These are phyloP conservation scores for Hucho hucho DNA, from an alignment of 2,113 vertebrate species.

Conservation along the genomic window DNA sequence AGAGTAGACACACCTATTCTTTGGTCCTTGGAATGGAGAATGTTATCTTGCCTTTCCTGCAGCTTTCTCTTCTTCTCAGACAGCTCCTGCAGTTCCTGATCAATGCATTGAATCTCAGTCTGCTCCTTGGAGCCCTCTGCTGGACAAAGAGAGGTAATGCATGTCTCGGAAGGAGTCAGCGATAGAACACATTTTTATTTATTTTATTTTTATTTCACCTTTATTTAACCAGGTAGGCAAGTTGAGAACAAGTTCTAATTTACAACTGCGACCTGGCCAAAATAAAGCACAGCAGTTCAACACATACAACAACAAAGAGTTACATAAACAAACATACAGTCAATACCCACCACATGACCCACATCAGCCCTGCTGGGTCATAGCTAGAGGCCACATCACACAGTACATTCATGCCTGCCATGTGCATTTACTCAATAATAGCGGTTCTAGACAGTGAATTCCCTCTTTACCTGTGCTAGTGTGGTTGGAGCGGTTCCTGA, in stretches of 20 bases:
- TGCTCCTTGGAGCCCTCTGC: not conserved
- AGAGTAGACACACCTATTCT: not conserved
- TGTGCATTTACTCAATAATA: not conserved
- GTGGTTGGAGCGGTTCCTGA: conserved; percentile 29
- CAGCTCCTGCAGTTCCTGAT: conserved; percentile 42
- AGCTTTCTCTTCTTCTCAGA: conserved; percentile 39
- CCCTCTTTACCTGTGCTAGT: conserved; percentile 30
- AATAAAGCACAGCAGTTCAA: no score
- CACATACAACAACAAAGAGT: no score
- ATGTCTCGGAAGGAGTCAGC: not conserved
- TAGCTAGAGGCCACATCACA: not conserved
- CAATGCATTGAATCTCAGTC: conserved; percentile 41
- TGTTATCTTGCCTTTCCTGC: conserved; percentile 9
- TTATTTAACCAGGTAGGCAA: no score
- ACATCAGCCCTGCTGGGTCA: not conserved
- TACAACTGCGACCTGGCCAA: no score
- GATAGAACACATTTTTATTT: no score
- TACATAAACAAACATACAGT: no score
- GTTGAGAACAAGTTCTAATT: no score
- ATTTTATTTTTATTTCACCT: no score
- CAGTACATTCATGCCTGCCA: not conserved
- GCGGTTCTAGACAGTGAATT: not conserved
- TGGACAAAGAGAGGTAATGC: not conserved
- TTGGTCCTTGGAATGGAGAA: not conserved
- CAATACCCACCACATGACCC: no score